Evolutionary conservation across 2,113 vertebrate genomes (phyloP), one percentile per base, ranked within the genome.

Genomic region (Copsychus sechellarum): DNA sequence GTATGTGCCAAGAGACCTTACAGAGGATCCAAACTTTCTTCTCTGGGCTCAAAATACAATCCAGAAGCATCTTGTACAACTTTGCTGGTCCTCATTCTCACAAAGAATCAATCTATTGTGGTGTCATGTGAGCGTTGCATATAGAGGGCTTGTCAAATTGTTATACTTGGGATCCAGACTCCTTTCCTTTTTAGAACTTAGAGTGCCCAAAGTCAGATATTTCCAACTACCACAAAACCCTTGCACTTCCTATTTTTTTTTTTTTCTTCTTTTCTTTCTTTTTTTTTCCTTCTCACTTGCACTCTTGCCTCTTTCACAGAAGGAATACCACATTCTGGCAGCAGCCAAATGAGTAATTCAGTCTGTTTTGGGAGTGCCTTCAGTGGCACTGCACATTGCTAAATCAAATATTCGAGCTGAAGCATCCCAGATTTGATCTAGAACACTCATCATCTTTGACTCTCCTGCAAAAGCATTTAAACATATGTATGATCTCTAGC

Each of bases 201-300:
- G 25, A 45, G 29, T 47, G 12, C 15, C 24, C 6, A 3, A 78
- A 93, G 81, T 31, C 20, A 69, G 11, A 18, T n/a, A 61, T 43
- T 57, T 36, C 8, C 19, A 61, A 53, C 13, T 38, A 72, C 14
- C 26, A 64, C 10, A 64, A 58, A 87, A 90, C 26, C 3, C 3
- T 51, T 26, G 0, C 6, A 18, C 0, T 15, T 6, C 3, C 17
- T 10, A 15, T 16, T 26, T 8, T 21, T 34, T 38, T 31, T 45
- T 2, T 5, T 14, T 15, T 7, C 14, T 14, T 26, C 9, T 2
- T 6, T 29, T 8, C 14, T 14, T 40, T 38, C 11, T 11, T 36
- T 36, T 56, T 53, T 26, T 73, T 69, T 3, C 6, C 43, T 81
- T 60, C 45, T 8, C 29, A 38, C 22, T 69, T 81, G 5, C 9